These are phyloP conservation scores for Cephus sareptanus DNA, from an alignment of 2,888 invertebrate species.

Conservation along the genomic window DNA sequence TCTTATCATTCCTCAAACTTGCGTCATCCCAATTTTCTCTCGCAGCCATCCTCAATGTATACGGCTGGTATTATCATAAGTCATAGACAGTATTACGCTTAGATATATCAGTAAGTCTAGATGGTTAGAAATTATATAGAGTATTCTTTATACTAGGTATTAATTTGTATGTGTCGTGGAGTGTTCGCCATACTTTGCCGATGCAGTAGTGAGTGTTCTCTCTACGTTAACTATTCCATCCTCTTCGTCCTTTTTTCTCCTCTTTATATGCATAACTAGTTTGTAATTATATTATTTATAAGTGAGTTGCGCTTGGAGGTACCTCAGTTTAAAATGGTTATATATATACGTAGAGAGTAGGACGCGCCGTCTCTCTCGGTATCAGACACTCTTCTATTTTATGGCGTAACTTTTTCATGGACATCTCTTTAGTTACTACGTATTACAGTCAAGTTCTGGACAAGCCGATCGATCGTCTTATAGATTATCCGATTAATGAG, in stretches of 20 bases:
- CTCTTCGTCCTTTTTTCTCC: conserved; percentile 29
- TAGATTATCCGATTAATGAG: not conserved
- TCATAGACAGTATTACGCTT: conserved; percentile 38
- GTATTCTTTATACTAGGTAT: conserved; percentile 30
- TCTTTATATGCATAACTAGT: conserved; percentile 52
- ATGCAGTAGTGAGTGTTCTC: conserved; percentile 28
- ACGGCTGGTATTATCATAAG: conserved; percentile 27
- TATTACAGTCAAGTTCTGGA: not conserved
- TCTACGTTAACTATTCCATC: conserved; percentile 23
- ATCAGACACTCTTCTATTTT: not conserved
- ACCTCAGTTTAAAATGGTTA: conserved; percentile 18
- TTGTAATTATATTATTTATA: conserved; percentile 53
- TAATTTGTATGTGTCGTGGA: conserved; percentile 40
- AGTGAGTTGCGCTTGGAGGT: conserved; percentile 58
- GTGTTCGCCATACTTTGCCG: conserved; percentile 33
- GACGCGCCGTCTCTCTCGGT: not conserved
- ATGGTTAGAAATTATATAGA: conserved; percentile 40
- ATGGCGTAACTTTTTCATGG: not conserved
- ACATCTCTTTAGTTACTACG: not conserved
- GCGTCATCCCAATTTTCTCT: conserved; percentile 17
- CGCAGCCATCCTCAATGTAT: conserved; percentile 39
- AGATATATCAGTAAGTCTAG: conserved; percentile 33
- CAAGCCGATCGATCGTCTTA: not conserved
- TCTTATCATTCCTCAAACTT: not conserved
- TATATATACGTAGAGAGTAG: not conserved